phyloP scores from a whole-genome alignment of 2,888 invertebrate genomes.

The Drosophila atripex region DNA sequence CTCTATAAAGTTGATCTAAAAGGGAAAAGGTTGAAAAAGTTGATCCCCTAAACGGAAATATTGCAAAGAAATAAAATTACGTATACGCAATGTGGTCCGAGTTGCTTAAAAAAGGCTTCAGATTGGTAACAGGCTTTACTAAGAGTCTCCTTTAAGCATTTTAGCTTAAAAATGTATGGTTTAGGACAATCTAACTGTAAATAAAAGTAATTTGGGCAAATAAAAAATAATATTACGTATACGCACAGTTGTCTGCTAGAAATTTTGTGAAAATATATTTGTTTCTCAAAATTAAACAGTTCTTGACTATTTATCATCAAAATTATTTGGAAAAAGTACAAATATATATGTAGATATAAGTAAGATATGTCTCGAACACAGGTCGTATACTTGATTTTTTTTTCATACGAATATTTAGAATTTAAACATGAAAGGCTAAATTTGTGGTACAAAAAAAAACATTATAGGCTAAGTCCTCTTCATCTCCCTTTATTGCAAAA shows the following conservation, averaged over 20 bases:
- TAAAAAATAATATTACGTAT: background rate
- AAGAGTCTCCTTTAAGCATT: no score
- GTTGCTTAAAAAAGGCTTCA: no score
- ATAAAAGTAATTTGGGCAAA: background rate
- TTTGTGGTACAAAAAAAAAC: no score
- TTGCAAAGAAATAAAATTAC: background rate
- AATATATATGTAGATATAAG: no score
- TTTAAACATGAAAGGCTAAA: no score
- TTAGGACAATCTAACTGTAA: no score
- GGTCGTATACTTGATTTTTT: slow-evolving; percentile 10
- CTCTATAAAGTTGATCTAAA: background rate
- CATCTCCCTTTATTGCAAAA: no score
- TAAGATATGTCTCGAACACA: no score
- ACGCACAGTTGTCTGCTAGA: background rate
- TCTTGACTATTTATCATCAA: background rate
- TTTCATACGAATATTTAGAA: background rate
- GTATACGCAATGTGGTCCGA: background rate
- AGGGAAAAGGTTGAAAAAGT: background rate
- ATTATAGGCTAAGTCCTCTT: no score
- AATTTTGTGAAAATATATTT: background rate
- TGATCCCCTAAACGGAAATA: background rate
- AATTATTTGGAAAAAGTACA: no score
- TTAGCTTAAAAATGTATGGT: no score
- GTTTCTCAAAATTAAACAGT: background rate
- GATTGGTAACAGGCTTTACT: no score